Base-by-base conservation (phyloP, 2,113 vertebrate species). In the Dipodomys spectabilis region DNA sequence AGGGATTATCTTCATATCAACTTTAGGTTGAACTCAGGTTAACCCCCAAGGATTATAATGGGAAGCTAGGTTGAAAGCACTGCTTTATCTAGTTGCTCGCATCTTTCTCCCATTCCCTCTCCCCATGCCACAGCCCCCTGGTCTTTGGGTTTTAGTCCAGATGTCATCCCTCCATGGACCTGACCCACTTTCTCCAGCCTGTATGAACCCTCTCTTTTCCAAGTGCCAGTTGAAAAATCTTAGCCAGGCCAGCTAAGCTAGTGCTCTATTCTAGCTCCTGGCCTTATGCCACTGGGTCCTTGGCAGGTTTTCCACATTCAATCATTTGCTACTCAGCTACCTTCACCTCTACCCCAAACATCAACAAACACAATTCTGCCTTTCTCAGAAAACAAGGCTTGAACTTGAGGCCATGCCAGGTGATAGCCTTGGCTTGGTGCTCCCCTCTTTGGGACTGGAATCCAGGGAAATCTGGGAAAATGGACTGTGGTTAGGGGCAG, bases 251-350 rank as follows among this genome's bases (percentile, higher is more conserved):
- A 86, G 64, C 53, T 83, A 57, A 88, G 25, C 32, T 90, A 53
- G 35, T 10, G 23, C 57, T 44, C 78, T 89, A 92, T 89, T 86
- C 69, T 72, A 91, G 9, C 60, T 71, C 64, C 96, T 94, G 93
- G 92, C 81, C 93, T 89, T 25, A n/a, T 85, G 81, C 86, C 91
- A 64, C 32, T 45, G 73, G 62, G 35, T 92, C 44, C 60, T 82
- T 86, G 92, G 77, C 81, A 92, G 49, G 23, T 90, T 90, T 95
- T 91, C 68, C 72, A 84, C 18, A 62, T 84, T 81, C 74, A 88
- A 82, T 91, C 89, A 92, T 49, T 91, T 86, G 53, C 80, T 32
- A 20, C 83, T 92, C 86, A 74, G 77, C 72, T 92, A 32, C 49
- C 77, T 84, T 45, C 35, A 81, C 86, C 68, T 88, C 65, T 86